phyloP scores from a whole-genome alignment of 2,888 invertebrate genomes.

The Ormyrus thymus region DNA sequence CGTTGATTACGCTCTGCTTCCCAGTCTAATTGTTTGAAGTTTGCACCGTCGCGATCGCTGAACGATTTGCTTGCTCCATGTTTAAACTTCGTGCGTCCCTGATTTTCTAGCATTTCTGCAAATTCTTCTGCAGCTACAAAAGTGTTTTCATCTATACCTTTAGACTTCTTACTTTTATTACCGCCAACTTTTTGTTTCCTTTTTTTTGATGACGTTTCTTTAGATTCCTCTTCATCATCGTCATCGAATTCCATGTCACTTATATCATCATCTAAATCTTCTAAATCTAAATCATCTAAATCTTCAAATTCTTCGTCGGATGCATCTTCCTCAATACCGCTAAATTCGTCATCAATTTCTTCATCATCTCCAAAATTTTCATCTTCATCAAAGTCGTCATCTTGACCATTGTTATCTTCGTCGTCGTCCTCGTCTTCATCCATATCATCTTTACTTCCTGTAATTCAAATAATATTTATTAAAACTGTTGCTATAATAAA shows the following conservation, averaged over 20 bases:
- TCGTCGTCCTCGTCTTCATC: slow-evolving; percentile 60
- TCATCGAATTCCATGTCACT: slow-evolving; percentile 74
- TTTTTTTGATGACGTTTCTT: slow-evolving; percentile 39
- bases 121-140: slow-evolving; percentile 94
- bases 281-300: slow-evolving; percentile 65
- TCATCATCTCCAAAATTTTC: slow-evolving; percentile 53
- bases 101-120: slow-evolving; percentile 90
- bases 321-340: slow-evolving; percentile 47
- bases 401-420: slow-evolving; percentile 60
- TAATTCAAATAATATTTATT: neutral
- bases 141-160: slow-evolving; percentile 71
- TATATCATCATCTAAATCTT: slow-evolving; percentile 72
- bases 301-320: slow-evolving; percentile 59
- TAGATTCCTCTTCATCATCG: slow-evolving; percentile 61
- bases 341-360: slow-evolving; percentile 56
- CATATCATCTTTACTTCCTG: slow-evolving; percentile 41
- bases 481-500: too few relatives aligned
- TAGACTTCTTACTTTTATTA: slow-evolving; percentile 38
- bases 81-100: slow-evolving; percentile 79
- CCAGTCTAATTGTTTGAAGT: slow-evolving; percentile 88
- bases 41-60: slow-evolving; percentile 86
- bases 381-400: slow-evolving; percentile 56
- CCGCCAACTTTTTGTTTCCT: slow-evolving; percentile 43
- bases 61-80: slow-evolving; percentile 83
- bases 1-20: slow-evolving; percentile 80